These are phyloP conservation scores for Atta colombica DNA, from an alignment of 1,140 invertebrate genomes.

Conservation along the genomic window DNA sequence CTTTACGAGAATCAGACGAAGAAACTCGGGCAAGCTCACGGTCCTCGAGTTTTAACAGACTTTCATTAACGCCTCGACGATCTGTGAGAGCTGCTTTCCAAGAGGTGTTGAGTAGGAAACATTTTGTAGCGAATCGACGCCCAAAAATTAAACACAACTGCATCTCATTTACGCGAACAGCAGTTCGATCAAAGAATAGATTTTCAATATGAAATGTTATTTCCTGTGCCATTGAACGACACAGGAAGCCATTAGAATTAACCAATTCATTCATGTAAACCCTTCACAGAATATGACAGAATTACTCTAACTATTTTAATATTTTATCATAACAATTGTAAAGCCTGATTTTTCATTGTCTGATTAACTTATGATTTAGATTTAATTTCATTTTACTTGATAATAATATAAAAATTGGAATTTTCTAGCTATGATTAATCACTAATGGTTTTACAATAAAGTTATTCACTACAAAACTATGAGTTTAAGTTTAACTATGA, in stretches of 20 bases:
- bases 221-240: not conserved
- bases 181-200: not conserved
- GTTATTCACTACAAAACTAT: too few relatives aligned
- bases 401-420: too few relatives aligned
- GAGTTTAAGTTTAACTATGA: too few relatives aligned
- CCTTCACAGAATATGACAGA: not conserved
- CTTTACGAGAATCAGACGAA: slow-evolving; percentile 78
- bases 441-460: too few relatives aligned
- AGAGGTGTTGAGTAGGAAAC: slow-evolving; percentile 72
- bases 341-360: not conserved
- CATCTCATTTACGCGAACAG: slow-evolving; percentile 30
- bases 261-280: not conserved
- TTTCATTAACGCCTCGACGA: slow-evolving; percentile 82
- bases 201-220: slow-evolving; percentile 12
- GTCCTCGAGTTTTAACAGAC: slow-evolving; percentile 80
- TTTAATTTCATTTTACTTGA: too few relatives aligned
- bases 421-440: too few relatives aligned
- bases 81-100: slow-evolving; percentile 49
- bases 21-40: slow-evolving; percentile 73
- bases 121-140: slow-evolving; percentile 70
- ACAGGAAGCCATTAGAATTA: not conserved
- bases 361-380: too few relatives aligned
- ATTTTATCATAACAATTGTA: not conserved
- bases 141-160: slow-evolving; percentile 67
- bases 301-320: not conserved